Evolutionary conservation across 2,113 vertebrate species (phyloP), one percentile per base, ranked within the genome.

Genomic region (Triplophysa dalaica): DNA sequence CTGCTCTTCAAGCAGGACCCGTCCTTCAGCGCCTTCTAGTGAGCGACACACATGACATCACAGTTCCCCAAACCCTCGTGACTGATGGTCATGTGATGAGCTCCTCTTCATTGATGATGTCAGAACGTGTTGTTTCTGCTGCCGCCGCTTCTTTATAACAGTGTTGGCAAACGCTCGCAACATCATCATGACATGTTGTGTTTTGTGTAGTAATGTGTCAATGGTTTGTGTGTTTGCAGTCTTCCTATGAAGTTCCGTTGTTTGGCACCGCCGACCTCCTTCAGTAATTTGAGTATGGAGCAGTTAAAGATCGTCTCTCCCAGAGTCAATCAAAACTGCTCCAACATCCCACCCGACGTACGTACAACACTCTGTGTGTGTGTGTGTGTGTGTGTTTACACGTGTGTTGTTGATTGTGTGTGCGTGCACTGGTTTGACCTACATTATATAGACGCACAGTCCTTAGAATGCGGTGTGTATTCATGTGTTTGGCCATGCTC

Each of bases 11-110:
- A 22, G 2, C 70, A 88, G 80, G 65, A 92, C 69, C 80, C 80
- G 67, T 87, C 86, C 81, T 92, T 92, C 82, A 89, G 85, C 33
- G 88, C 91, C 9, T 14, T 87, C 12, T 29, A 87, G 93, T 94
- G 83, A 91, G 93, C 85, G 24, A 21, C 14, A 3, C 3, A 10
- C 16, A 45, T 45, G 9, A 12, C 43, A 45, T 45, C 43, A 11
- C 43, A 45, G 33, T 38, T 38, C 33, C 33, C 29, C 33, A 8
- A 38, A 38, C 33, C 5, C 33, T 7, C 6, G 7, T 8, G 33
- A 38, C 33, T 8, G 33, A 38, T 1, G 6, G 0, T 7, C 33
- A 7, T 38, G 2, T 38, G 33, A 38, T 38, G 33, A 38, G 33
- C 33, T 33, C 33, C 33, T 33, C 26, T 29, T 6, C 33, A 4